Conservation (phyloP, 2,888 invertebrate genomes). For the Asteroscopus sphinx region DNA sequence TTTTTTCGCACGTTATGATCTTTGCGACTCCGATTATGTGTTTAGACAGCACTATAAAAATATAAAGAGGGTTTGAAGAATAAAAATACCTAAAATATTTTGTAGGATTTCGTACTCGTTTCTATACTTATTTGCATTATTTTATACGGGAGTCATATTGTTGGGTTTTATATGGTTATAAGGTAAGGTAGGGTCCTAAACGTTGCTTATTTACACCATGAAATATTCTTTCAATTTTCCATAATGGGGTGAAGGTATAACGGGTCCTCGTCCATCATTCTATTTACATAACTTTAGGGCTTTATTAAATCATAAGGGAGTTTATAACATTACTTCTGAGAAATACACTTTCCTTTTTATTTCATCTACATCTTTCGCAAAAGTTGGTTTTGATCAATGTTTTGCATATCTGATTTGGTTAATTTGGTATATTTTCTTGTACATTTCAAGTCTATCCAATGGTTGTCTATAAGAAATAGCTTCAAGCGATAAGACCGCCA, state of each 20-base stretch:
- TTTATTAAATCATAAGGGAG: conserved; percentile 42
- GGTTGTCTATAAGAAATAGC: too few relatives aligned
- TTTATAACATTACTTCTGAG: conserved; percentile 16
- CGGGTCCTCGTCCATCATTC: conserved; percentile 30
- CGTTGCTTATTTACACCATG: conserved; percentile 49
- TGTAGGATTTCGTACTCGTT: conserved; percentile 40
- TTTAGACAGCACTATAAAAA: conserved; percentile 53
- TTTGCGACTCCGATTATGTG: conserved; percentile 50
- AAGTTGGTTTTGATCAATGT: too few relatives aligned
- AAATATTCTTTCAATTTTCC: conserved; percentile 57
- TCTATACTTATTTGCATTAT: conserved; percentile 49
- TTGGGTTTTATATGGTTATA: conserved; percentile 47
- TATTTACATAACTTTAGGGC: conserved; percentile 27
- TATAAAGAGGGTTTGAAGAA: conserved; percentile 45
- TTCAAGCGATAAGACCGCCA: too few relatives aligned
- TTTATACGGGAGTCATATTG: conserved; percentile 51
- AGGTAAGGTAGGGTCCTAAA: conserved; percentile 46
- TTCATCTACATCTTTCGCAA: too few relatives aligned
- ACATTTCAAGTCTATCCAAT: too few relatives aligned
- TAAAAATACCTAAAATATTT: conserved; percentile 53
- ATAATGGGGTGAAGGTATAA: conserved; percentile 19
- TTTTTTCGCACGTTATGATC: conserved; percentile 44
- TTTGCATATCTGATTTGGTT: too few relatives aligned
- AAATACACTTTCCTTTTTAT: too few relatives aligned
- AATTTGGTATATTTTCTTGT: too few relatives aligned